Evolutionary conservation across 1,140 invertebrate genomes (phyloP).

Genomic region (Drosophila sp.): DNA sequence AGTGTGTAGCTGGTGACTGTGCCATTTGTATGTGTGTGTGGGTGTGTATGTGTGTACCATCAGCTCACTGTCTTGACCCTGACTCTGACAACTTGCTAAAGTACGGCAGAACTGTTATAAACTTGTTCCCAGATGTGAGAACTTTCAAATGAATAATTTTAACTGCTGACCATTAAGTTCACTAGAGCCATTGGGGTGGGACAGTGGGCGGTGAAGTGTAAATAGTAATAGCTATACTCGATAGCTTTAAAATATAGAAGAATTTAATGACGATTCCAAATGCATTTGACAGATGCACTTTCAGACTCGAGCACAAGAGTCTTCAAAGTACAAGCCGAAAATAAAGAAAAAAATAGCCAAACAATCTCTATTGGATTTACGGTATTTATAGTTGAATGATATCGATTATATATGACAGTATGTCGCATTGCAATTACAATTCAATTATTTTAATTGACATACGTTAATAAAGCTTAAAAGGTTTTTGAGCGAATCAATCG

Average conservation of each 20-base stretch:
- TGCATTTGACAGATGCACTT: neutral
- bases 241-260: slow-evolving; percentile 12
- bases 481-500: too few relatives aligned
- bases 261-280: neutral
- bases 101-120: slow-evolving; percentile 19
- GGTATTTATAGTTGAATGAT: slow-evolving; percentile 5
- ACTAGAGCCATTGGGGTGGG: neutral
- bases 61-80: slow-evolving; percentile 15
- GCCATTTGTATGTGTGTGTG: slow-evolving; percentile 1
- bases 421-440: neutral
- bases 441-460: slow-evolving; percentile 2
- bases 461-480: neutral
- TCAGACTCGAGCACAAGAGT: neutral
- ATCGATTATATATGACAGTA: neutral
- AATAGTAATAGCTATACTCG: slow-evolving; percentile 16
- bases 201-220: neutral
- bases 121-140: slow-evolving; percentile 21
- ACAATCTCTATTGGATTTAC: slow-evolving; percentile 15
- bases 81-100: slow-evolving; percentile 15
- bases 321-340: neutral
- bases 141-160: slow-evolving; percentile 52
- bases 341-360: neutral
- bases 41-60: slow-evolving; percentile 20
- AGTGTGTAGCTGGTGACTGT: too few relatives aligned
- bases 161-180: slow-evolving; percentile 20